phyloP scores from a whole-genome alignment of 2,113 vertebrate genomes.

The Semicossyphus pulcher region DNA sequence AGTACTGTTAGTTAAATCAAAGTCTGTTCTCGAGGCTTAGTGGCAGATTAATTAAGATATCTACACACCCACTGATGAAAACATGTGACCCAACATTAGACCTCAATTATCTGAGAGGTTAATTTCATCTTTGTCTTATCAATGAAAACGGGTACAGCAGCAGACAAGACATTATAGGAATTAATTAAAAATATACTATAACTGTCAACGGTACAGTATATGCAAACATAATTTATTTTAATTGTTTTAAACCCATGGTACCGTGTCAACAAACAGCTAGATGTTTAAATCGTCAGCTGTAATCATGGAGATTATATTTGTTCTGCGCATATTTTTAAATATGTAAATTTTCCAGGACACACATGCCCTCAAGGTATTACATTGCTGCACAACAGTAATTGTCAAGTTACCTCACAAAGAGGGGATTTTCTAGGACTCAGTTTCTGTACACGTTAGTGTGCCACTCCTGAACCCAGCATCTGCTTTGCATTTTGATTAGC shows the following conservation, averaged over 20 bases:
- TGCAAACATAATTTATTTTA: background rate
- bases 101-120: constrained; percentile 28
- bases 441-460: background rate
- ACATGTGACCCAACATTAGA: constrained; percentile 18
- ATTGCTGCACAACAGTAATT: background rate
- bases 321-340: constrained; percentile 11
- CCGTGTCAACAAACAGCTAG: background rate
- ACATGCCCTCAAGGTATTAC: background rate
- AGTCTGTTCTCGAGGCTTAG: constrained; percentile 36
- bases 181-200: constrained; percentile 2
- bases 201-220: background rate
- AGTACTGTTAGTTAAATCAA: constrained; percentile 49
- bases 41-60: constrained; percentile 60
- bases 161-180: background rate
- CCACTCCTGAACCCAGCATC: constrained; percentile 52
- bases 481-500: constrained; percentile 75
- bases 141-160: constrained; percentile 1
- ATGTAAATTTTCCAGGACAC: background rate
- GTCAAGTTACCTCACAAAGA: constrained; percentile 15
- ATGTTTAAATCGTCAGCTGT: background rate
- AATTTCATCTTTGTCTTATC: constrained; percentile 31
- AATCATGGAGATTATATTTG: constrained; percentile 9
- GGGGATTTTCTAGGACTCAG: constrained; percentile 23
- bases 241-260: background rate
- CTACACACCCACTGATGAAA: constrained; percentile 19